Conservation (phyloP, 2,113 vertebrate genomes). For the Thryonomys swinderianus region DNA sequence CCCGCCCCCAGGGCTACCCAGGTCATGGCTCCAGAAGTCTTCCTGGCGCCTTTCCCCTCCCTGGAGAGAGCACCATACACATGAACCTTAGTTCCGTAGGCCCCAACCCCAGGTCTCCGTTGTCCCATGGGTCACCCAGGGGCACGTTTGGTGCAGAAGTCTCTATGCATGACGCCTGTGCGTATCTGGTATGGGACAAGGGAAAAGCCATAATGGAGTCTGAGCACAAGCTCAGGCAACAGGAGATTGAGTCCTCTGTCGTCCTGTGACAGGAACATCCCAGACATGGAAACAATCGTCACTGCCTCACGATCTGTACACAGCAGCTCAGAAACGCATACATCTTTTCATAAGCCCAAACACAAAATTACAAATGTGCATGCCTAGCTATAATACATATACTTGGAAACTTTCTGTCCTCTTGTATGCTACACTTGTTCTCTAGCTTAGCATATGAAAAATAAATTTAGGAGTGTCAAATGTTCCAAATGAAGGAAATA, state of each 20-base stretch:
- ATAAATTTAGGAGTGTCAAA: background rate
- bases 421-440: background rate
- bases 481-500: background rate
- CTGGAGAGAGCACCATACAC: no score
- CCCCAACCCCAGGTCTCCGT: background rate
- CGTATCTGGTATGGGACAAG: background rate
- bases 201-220: background rate
- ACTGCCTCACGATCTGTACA: background rate
- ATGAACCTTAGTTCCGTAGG: background rate
- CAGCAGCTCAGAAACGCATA: background rate
- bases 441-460: background rate
- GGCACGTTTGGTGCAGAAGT: background rate
- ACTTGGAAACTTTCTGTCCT: background rate
- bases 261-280: background rate
- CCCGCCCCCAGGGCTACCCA: background rate
- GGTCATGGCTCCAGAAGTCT: background rate
- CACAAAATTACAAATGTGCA: background rate
- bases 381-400: background rate
- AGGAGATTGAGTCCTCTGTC: no score
- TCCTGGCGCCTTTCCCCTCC: rapidly evolving
- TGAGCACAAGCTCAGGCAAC: background rate
- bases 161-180: no score
- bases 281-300: background rate
- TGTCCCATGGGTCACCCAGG: background rate
- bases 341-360: background rate